Evolutionary conservation across 30 jellyfish, hydroid and myxozoan species (phyloP), one percentile per base, ranked within the genome.

Genomic region (Sanderia malayensis): DNA sequence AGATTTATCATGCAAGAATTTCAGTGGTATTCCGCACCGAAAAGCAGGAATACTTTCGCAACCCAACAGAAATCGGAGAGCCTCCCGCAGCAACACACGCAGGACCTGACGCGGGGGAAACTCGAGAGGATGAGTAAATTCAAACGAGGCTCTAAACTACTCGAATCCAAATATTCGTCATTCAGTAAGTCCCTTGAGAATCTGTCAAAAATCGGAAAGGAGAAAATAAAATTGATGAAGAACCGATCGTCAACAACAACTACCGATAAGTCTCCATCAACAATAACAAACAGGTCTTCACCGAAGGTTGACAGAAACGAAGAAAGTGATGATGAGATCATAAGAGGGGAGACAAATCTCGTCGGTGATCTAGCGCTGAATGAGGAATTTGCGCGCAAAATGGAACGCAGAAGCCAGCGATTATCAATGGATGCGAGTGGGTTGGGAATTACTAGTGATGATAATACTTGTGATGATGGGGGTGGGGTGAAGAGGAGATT

Each of bases 331-430:
- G 15, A 41, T 41, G 55, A 41, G 55, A 6, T 15, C 55, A 41
- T 6, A 41, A 41, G 15, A 6, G 8, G 8, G 8, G 55, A 15
- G 8, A 41, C 8, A 41, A 41, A 53, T 60, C 44, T 62, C 21
- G 33, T 76, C 0, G 88, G 88, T 28, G 80, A 76, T 31, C 18
- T 76, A 33, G 74, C 62, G 33, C 30, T 76, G 74, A 76, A 76
- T 63, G 88, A 76, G 0, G 88, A 76, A 45, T 76, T 76, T 32
- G 88, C 88, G 31, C 59, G 68, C 80, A 76, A 76, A 20, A 76
- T 76, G 88, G 88, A 76, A 45, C 70, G 80, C 8, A 45, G 80
- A 47, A 62, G 80, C 67, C 59, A 62, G 66, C 30, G 64, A 19
- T 49, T 30, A 0, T 76, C 88, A 1, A 26, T 63, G 63, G 88